Evolutionary conservation across 2,113 vertebrate genomes (phyloP), one percentile per base, ranked within the genome.

Genomic region (Vanacampus margaritifer): DNA sequence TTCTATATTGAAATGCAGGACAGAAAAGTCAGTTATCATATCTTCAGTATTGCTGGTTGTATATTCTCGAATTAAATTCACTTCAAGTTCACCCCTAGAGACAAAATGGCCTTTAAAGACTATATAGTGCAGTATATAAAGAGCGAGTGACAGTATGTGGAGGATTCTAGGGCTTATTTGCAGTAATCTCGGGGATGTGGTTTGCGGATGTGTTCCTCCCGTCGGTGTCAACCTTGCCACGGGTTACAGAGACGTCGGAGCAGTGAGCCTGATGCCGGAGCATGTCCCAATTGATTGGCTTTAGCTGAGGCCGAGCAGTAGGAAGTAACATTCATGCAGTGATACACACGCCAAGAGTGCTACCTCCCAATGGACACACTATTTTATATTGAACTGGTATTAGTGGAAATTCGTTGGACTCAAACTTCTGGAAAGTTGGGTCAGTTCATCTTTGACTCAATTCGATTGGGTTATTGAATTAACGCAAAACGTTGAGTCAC

Each of bases 241-340:
- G 60, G 88, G 89, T 85, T 9, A 84, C 71, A 64, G 79, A 64
- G 2, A 83, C 76, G 82, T 75, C 54, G 71, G 88, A 86, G 87
- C 82, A 85, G 79, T 75, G 23, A 69, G 88, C 87, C 85, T 68
- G 77, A 79, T 84, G 86, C 82, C 73, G 61, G 64, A 82, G 79
- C 84, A 79, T 88, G 83, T 89, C 88, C 88, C 83, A 86, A 76
- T 19, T 83, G 86, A 91, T 91, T 89, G 84, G 86, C 90, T 91
- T 83, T 86, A 89, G 84, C 84, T 79, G 67, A 85, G 84, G 84
- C n/a, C n/a, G n/a, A n/a, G n/a, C n/a, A n/a, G n/a, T n/a, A n/a
- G 71, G 51, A 9, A 74, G 86, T 82, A 81, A 88, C 79, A 77
- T 83, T 84, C 79, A 32, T 81, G 75, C 65, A 57, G 75, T 79